phyloP scores from a whole-genome alignment of 2,888 invertebrate genomes.

The Tinea semifulvella region DNA sequence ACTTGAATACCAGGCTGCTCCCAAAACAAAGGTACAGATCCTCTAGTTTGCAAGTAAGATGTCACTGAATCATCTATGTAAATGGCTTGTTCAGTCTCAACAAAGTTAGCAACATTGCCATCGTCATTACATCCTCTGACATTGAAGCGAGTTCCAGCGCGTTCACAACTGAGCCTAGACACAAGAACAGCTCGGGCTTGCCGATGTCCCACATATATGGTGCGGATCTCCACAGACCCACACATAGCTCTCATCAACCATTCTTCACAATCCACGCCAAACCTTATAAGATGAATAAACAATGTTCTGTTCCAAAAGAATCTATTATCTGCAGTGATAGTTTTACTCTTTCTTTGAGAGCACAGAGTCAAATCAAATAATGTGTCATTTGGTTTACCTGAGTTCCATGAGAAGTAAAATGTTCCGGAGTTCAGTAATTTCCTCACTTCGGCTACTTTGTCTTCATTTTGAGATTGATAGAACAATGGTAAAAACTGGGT shows the following conservation, averaged over 20 bases:
- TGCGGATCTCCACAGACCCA: constrained; percentile 96
- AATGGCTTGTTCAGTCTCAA: constrained; percentile 98
- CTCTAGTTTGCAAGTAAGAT: constrained; percentile 92
- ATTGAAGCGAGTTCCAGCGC: constrained; percentile 98
- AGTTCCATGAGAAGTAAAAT: constrained; percentile 94
- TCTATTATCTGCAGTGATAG: constrained; percentile 86
- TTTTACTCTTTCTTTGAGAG: constrained; percentile 87
- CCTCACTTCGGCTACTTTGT: constrained; percentile 72
- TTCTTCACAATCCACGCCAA: constrained; percentile 86
- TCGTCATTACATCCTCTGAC: constrained; percentile 99
- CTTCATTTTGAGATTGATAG: constrained; percentile 71
- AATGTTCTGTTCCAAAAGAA: constrained; percentile 99
- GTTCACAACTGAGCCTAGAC: constrained; percentile 95
- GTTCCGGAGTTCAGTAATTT: constrained; percentile 97
- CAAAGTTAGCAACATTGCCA: constrained; percentile 99
- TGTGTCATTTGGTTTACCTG: constrained; percentile 48
- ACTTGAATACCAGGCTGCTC: constrained; percentile 99
- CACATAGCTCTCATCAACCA: constrained; percentile 98
- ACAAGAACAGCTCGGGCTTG: constrained; percentile 96
- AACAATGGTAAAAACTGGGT: constrained; percentile 90
- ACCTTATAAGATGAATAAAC: constrained; percentile 91
- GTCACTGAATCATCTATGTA: constrained; percentile 90
- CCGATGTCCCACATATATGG: constrained; percentile 96
- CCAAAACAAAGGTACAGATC: constrained; percentile 98
- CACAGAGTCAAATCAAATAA: constrained; percentile 93